Evolutionary conservation across 2,113 vertebrate species (phyloP), one percentile per base, ranked within the genome.

Genomic region (Alligator sinensis): DNA sequence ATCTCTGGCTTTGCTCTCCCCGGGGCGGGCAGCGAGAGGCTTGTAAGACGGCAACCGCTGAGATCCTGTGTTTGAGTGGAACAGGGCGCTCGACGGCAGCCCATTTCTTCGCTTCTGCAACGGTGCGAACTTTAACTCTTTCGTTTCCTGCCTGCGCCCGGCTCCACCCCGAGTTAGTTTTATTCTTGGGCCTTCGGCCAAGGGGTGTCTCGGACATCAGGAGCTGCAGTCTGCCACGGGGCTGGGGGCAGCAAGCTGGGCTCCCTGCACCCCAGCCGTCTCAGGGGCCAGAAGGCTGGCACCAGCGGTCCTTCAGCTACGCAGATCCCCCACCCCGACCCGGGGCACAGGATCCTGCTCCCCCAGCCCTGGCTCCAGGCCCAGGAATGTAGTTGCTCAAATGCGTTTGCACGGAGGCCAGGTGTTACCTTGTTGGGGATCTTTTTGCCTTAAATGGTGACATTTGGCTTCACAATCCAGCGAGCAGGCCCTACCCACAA

Each of bases 61-160:
- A 91, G 93, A 91, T 81, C 58, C 4, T 85, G 96, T 88, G 91
- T 95, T 94, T 80, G 76, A 88, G 77, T 72, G 86, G 25, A 86
- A 80, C 12, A 0, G 47, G 47, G 47, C 47, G 8, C 47, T 47
- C 47, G 47, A 47, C 47, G 47, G 47, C 47, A 47, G 47, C 47
- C 47, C 47, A 47, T 9, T 47, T 47, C 47, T 47, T 47, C 47
- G 47, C 47, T 47, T 7, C 47, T 47, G 47, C 47, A 9, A 47
- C 8, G 47, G 47, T 47, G 47, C 66, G 38, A 22, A 38, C 22
- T 34, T 11, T 30, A 70, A 9, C 9, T 30, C 30, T 11, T 30
- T 70, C n/a, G 30, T 30, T 70, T 30, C 66, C 34, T 18, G 66
- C 18, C 30, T 34, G 19, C 11, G 25, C 16, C 21, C 18, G 60